Evolutionary conservation across 2,888 invertebrate genomes (phyloP).

Genomic region (Metacarcinus magister): DNA sequence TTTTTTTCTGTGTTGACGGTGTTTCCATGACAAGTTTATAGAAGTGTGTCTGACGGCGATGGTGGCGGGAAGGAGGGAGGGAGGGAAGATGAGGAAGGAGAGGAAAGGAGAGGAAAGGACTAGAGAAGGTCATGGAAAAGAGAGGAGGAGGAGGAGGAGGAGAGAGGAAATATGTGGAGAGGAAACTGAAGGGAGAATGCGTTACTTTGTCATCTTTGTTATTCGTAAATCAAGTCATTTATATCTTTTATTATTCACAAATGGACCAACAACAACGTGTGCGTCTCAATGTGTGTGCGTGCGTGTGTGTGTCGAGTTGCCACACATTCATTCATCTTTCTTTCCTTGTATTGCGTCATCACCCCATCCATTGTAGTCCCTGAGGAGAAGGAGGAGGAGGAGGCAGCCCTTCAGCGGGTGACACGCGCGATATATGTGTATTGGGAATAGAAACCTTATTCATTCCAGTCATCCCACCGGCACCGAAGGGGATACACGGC

Average conservation of each 20-base stretch:
- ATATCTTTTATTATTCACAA: neutral
- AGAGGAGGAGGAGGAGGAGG: neutral
- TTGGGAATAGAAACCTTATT: neutral
- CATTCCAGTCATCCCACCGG: neutral
- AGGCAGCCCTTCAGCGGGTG: neutral
- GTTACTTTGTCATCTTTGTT: neutral
- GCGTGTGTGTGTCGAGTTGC: neutral
- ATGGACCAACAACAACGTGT: neutral
- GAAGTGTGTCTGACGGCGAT: neutral
- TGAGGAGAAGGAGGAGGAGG: neutral
- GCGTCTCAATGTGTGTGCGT: neutral
- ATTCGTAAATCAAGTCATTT: neutral
- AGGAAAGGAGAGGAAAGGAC: neutral
- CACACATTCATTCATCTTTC: neutral
- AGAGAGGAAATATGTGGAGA: neutral
- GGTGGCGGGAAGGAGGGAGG: neutral
- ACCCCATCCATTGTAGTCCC: neutral
- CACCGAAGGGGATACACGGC: neutral
- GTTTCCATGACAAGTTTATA: slow-evolving; percentile 23
- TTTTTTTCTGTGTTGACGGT: neutral
- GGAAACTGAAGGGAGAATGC: neutral
- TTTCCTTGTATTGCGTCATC: neutral
- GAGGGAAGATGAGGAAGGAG: neutral
- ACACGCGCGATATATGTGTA: neutral
- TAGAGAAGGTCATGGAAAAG: neutral